phyloP scores from a whole-genome alignment of 1,140 invertebrate genomes.

The Thereuonema tuberculata region DNA sequence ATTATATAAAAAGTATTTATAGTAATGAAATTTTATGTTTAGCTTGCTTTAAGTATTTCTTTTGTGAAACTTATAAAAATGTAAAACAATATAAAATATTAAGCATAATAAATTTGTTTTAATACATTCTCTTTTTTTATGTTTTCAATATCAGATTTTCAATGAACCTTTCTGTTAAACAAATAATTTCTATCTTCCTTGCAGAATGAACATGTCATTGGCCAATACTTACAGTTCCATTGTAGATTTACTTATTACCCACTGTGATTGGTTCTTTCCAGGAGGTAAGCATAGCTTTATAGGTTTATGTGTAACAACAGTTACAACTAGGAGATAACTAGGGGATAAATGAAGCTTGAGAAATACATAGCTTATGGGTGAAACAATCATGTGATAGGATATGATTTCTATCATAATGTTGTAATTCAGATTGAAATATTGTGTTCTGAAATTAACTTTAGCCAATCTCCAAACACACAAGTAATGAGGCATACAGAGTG shows the following conservation, averaged over 20 bases:
- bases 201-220: constrained; percentile 68
- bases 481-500: too few species aligned
- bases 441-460: too few species aligned
- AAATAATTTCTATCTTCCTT: constrained; percentile 16
- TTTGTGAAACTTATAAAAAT: background rate
- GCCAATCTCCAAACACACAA: too few species aligned
- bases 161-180: background rate
- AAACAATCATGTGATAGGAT: too few species aligned
- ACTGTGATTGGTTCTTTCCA: constrained; percentile 74
- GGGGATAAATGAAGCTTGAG: too few species aligned
- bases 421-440: too few species aligned
- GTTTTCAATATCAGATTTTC: background rate
- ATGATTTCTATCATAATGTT: too few species aligned
- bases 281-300: constrained; percentile 40
- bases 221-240: constrained; percentile 64
- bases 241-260: constrained; percentile 69
- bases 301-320: too few species aligned
- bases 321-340: too few species aligned
- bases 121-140: constrained; percentile 8
- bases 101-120: background rate
- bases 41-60: background rate
- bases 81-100: background rate
- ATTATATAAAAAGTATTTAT: too few species aligned
- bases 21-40: too few species aligned
- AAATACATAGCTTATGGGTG: too few species aligned